phyloP scores from a whole-genome alignment of 2,113 vertebrate genomes.

The Protomyctophum bolini region DNA sequence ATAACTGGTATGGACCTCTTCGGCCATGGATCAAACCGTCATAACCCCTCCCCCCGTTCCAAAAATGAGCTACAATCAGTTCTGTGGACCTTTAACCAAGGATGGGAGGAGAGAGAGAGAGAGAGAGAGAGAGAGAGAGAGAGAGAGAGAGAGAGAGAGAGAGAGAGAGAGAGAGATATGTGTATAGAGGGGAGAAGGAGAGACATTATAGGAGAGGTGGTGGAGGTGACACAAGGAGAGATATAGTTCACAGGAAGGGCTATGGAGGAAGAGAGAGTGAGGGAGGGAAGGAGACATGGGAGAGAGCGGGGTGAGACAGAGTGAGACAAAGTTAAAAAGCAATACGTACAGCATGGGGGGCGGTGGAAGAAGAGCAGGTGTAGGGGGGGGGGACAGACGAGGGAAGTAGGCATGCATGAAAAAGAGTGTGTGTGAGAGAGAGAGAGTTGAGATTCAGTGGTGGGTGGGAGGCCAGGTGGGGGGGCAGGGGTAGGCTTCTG shows the following conservation, averaged over 20 bases:
- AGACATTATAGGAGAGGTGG: not conserved
- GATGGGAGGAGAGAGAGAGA: conserved; percentile 33
- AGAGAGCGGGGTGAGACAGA: not conserved
- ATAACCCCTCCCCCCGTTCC: conserved; percentile 72
- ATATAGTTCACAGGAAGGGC: too few species aligned
- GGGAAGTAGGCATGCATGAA: conserved; percentile 63
- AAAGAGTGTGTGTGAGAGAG: conserved; percentile 50
- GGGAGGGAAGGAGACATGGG: conserved; percentile 13
- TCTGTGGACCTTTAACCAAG: conserved; percentile 70
- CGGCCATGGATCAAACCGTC: conserved; percentile 75
- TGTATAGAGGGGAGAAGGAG: not conserved
- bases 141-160: not conserved
- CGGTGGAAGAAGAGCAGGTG: conserved; percentile 20
- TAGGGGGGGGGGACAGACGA: conserved; percentile 47
- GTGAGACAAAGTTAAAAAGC: not conserved
- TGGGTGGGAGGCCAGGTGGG: not conserved
- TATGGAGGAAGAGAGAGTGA: not conserved
- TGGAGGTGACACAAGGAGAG: conserved; percentile 1
- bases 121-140: conserved; percentile 10
- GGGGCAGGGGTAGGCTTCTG: conserved; percentile 15
- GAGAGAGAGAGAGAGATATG: conserved; percentile 17
- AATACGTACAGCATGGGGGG: too few species aligned
- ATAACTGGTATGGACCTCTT: conserved; percentile 60
- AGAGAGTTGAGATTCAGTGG: conserved; percentile 35
- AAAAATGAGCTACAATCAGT: conserved; percentile 74